Base-by-base conservation (phyloP, 2,888 invertebrate genomes). In the Hartigia nigra region DNA sequence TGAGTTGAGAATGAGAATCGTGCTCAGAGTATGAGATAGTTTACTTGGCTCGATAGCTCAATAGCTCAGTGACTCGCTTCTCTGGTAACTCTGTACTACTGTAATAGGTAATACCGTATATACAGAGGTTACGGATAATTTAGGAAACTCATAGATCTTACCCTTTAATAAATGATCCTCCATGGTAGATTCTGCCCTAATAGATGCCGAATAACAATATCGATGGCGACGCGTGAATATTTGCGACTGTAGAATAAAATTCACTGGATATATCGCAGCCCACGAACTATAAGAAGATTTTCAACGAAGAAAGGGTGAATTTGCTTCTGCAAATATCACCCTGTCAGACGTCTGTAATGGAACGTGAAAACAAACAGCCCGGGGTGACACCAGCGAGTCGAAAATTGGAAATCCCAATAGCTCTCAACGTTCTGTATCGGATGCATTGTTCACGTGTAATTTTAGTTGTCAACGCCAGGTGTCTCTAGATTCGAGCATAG, bases 391-490 rank as follows among this genome's bases (percentile, higher is more conserved):
- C 9, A 55, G 55, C 23, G 9, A 23, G 23, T 55, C 9, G 55
- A 55, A 55, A 55, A 55, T 23, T 55, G 55, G 55, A 55, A 12
- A 77, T 74, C 74, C 75, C 77, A 31, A 77, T 77, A 74, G 34
- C 69, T 74, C 32, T 74, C 35, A 75, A 69, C 9, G 55, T 5
- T 55, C 23, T 55, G 55, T 55, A 23, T 55, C 55, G 69, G 23
- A 37, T 14, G 36, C 74, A 74, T 77, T 34, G 69, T 69, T 77
- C 74, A 77, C 74, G 70, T 75, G 77, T 77, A 77, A 69, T 77
- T 77, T 75, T 75, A 69, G 32, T 36, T 77, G 77, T 77, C 77
- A 31, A 35, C 75, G 12, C 31, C 74, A 74, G 69, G 36, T 39
- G 77, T 35, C 36, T 37, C 35, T 74, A 69, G 74, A 36, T 70